phyloP scores from a whole-genome alignment of 1,140 invertebrate species.

The Brachionus asplanchnoidis region DNA sequence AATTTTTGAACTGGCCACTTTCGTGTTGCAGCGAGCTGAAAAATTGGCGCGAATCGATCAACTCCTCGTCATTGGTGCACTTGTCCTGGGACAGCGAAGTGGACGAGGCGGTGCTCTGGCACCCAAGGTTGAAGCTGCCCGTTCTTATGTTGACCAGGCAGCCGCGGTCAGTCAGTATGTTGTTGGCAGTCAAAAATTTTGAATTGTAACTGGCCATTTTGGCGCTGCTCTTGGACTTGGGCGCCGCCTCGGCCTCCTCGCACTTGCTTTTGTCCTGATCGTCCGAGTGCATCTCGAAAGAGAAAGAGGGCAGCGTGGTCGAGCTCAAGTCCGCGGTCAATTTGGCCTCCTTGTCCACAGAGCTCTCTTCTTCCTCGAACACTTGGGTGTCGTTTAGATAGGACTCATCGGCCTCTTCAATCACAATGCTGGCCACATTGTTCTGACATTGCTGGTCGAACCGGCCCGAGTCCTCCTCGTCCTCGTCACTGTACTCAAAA shows the following conservation, averaged over 20 bases:
- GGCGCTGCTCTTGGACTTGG: background rate
- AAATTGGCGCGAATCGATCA: conserved; percentile 15
- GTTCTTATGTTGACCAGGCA: conserved; percentile 11
- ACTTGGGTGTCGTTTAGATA: conserved; percentile 1
- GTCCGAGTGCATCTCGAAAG: background rate
- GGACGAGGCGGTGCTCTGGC: background rate
- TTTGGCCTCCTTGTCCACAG: background rate
- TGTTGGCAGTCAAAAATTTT: conserved; percentile 24
- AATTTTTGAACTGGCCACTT: background rate
- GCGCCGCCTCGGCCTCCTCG: background rate
- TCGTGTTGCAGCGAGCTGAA: conserved; percentile 5
- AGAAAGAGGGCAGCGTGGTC: background rate
- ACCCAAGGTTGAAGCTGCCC: background rate
- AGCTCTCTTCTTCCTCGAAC: background rate
- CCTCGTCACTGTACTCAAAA: background rate
- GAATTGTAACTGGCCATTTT: background rate
- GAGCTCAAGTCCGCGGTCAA: background rate
- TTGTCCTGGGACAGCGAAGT: background rate
- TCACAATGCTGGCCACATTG: background rate
- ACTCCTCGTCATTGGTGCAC: background rate
- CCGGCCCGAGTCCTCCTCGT: background rate
- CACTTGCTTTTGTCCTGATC: background rate
- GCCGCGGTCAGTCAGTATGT: conserved; percentile 9
- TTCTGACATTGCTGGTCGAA: background rate
- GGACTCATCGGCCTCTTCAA: conserved; percentile 3